These are phyloP conservation scores for Spilosoma lubricipeda DNA, from an alignment of 2,888 invertebrate genomes.

Conservation along the genomic window DNA sequence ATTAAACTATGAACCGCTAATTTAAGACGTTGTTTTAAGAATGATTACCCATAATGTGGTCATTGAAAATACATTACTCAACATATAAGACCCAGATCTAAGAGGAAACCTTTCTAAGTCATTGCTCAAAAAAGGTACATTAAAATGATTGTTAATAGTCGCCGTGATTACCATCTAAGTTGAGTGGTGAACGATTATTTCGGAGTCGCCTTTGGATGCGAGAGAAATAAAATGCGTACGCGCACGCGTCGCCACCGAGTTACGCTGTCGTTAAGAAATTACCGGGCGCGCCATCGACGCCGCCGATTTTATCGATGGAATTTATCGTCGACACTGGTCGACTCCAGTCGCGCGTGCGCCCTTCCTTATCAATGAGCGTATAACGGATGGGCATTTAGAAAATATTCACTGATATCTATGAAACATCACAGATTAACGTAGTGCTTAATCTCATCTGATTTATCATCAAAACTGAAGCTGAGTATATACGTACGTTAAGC, in stretches of 20 bases:
- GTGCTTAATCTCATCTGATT: constrained; percentile 20
- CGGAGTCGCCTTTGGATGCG: constrained; percentile 79
- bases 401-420: constrained; percentile 45
- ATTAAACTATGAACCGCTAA: constrained; percentile 28
- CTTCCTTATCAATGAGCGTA: constrained; percentile 61
- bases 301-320: constrained; percentile 86
- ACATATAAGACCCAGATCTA: constrained; percentile 39
- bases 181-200: constrained; percentile 85
- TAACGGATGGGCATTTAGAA: constrained; percentile 53
- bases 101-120: constrained; percentile 69
- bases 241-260: constrained; percentile 85
- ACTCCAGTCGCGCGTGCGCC: constrained; percentile 69
- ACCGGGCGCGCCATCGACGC: constrained; percentile 79
- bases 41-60: constrained; percentile 45
- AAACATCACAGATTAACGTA: constrained; percentile 22
- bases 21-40: constrained; percentile 35
- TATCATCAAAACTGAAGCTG: constrained; percentile 15
- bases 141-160: constrained; percentile 82
- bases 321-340: constrained; percentile 83
- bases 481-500: constrained; percentile 13
- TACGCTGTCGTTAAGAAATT: constrained; percentile 86
- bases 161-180: constrained; percentile 84
- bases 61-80: constrained; percentile 48
- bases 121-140: constrained; percentile 78
- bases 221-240: constrained; percentile 83